These are phyloP conservation scores for honey bee (Apis mellifera) DNA, from an alignment of 1,140 invertebrate species.

Conservation along the genomic window Amel_HAv3.1 CM009940.2:9127501-9128000, in stretches of 20 bases:
- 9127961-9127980: conserved; percentile 18
- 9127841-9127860: conserved; percentile 23
- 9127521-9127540: not conserved
- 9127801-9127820: not conserved
- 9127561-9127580: not conserved
- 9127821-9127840: conserved; percentile 27
- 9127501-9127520: not conserved
- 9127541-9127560: conserved; percentile 51
- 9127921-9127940: not conserved
- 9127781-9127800: conserved; percentile 20
- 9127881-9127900: not conserved
- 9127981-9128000: not conserved
- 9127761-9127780: conserved; percentile 14
- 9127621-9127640: too few relatives aligned
- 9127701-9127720: conserved; percentile 17
- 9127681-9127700: not conserved
- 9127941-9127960: not conserved
- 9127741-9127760: conserved; percentile 37
- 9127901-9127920: not conserved
- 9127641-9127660: too few relatives aligned
- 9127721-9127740: conserved; percentile 1
- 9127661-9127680: not conserved
- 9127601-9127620: not conserved
- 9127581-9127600: conserved; percentile 6
- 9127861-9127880: conserved; percentile 37